Evolutionary conservation across 2,113 vertebrate genomes (phyloP).

Genomic region (Pygoscelis antarcticus): DNA sequence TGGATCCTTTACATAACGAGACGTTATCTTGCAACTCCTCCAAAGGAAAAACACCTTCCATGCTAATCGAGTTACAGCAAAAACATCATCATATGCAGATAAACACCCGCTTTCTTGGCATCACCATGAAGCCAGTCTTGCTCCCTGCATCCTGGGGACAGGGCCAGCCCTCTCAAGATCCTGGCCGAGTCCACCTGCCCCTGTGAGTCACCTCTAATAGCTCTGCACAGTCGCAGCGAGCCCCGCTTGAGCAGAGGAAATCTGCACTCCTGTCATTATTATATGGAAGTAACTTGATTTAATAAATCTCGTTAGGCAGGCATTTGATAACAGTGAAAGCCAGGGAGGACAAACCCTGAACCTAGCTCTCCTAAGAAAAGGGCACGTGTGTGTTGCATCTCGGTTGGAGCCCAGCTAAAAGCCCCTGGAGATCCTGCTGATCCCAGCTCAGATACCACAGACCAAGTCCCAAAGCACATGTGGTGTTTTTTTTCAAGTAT

Average conservation of each 20-base stretch:
- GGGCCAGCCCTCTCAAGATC: background rate
- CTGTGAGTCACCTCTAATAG: background rate
- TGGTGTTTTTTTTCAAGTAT: background rate
- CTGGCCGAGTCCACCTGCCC: background rate
- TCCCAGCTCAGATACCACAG: background rate
- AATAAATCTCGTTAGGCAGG: background rate
- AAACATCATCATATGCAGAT: background rate
- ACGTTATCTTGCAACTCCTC: background rate
- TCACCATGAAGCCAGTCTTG: background rate
- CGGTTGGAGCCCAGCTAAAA: background rate
- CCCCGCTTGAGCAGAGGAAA: background rate
- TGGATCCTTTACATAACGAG: background rate
- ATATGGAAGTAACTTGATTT: background rate
- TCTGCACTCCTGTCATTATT: background rate
- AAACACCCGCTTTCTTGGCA: background rate
- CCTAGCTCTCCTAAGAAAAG: background rate
- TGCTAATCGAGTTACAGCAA: background rate
- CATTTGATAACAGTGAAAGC: background rate
- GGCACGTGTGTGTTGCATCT: background rate
- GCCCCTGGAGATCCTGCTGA: background rate
- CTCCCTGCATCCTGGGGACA: background rate
- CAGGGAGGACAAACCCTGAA: background rate
- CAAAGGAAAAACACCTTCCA: background rate
- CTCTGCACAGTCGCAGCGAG: background rate
- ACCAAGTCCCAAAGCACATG: accelerated